Conservation (phyloP, 2,888 invertebrate species). For the Aphrophora alni region DNA sequence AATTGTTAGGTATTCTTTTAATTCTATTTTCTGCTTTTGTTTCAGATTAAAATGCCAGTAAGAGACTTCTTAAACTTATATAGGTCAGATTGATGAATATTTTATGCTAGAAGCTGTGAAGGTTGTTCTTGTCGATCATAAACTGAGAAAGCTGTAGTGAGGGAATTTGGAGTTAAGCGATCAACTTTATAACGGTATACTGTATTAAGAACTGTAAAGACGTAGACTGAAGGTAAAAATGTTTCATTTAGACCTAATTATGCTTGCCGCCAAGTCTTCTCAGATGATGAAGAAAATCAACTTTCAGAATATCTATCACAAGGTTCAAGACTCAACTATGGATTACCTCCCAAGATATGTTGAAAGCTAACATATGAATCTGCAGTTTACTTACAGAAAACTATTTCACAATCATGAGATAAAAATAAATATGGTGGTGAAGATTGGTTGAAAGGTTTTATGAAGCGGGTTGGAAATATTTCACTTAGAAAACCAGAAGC, state of each 20-base stretch:
- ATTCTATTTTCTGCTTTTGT: no score
- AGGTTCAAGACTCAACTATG: constrained; percentile 29
- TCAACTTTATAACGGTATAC: not conserved
- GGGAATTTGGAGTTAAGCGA: not conserved
- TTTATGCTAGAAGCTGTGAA: not conserved
- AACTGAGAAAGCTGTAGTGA: not conserved
- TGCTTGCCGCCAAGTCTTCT: constrained; percentile 31
- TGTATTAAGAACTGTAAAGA: not conserved
- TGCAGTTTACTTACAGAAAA: constrained; percentile 38
- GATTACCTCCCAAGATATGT: constrained; percentile 27
- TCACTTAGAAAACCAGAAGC: constrained; percentile 41
- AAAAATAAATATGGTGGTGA: constrained; percentile 34
- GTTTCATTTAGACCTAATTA: constrained; percentile 12
- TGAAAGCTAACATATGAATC: constrained; percentile 41
- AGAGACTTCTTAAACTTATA: not conserved
- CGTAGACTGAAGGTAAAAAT: not conserved
- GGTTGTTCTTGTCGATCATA: not conserved
- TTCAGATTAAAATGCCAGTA: not conserved
- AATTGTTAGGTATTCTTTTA: no score
- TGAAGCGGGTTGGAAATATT: constrained; percentile 38
- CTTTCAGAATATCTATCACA: constrained; percentile 36
- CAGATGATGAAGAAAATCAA: constrained; percentile 36
- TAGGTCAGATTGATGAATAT: not conserved
- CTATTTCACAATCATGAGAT: constrained; percentile 36
- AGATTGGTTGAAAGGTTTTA: constrained; percentile 41